Conservation (phyloP, 2,888 invertebrate genomes). For the Adelphocoris suturalis region DNA sequence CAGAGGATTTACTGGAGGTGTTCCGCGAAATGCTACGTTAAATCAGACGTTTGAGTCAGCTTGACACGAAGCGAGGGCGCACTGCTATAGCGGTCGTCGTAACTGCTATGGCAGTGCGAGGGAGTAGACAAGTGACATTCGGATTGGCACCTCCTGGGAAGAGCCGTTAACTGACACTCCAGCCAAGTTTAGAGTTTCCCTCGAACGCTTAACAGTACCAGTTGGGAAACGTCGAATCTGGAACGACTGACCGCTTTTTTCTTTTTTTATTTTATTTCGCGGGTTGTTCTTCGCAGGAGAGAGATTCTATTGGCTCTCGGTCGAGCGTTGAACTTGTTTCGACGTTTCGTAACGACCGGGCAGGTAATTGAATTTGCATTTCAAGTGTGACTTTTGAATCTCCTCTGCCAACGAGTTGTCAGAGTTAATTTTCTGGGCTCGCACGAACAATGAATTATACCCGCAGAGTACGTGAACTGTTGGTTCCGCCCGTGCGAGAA, state of each 20-base stretch:
- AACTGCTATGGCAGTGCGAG: background rate
- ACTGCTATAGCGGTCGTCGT: background rate
- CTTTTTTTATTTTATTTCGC: no score
- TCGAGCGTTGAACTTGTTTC: background rate
- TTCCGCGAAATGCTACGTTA: background rate
- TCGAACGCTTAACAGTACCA: background rate
- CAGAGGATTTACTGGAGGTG: background rate
- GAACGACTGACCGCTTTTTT: no score
- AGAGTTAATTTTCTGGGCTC: background rate
- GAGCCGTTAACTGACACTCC: background rate
- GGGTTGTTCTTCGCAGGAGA: no score
- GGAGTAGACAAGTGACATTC: slow-evolving; percentile 1
- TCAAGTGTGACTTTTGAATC: background rate
- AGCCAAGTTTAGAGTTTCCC: background rate
- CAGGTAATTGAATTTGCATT: background rate
- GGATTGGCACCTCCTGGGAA: slow-evolving; percentile 1
- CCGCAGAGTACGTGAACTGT: no score
- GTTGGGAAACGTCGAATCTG: no score
- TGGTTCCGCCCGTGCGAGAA: no score
- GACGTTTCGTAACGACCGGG: background rate
- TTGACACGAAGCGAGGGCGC: background rate
- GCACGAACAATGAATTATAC: background rate
- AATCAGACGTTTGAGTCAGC: background rate
- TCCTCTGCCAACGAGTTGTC: slow-evolving; percentile 9
- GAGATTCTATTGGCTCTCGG: no score